Base-by-base conservation (phyloP, 1,140 invertebrate genomes). In the Drosophila insularis region DNA sequence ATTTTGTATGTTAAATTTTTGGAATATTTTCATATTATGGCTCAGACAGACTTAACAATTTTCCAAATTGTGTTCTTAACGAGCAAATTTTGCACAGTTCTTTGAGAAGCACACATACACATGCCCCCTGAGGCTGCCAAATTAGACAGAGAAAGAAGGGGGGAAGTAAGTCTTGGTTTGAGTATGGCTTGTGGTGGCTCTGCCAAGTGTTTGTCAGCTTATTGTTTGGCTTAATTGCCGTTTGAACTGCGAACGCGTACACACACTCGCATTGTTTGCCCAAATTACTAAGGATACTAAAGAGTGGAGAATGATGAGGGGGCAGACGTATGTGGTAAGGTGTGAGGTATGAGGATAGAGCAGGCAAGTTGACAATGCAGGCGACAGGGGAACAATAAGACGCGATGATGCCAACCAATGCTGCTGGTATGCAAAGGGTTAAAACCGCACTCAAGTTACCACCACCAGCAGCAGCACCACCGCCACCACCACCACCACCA, bases 161-260 rank as follows among this genome's bases (percentile, higher is more conserved):
- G 21, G 19, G 17, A 31, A 6, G 39, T 40, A 13, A 27, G 6
- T 35, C 55, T 31, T 58, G 55, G 55, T 58, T 17, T 58, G 55
- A 35, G 27, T 17, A 17, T 35, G 55, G 55, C 55, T 58, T 58
- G 55, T 35, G 55, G 55, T 58, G 55, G 55, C n/a, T 58, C 62
- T 70, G 67, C 50, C 67, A 67, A 87, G 80, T 87, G 82, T 87
- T 87, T 87, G 84, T 65, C 69, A 73, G 84, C 84, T 87, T 87
- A 89, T 87, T 87, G 82, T 87, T 75, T 67, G 82, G 64, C 59
- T 82, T 86, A 86, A 86, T 87, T 89, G 82, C 79, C 84, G 79
- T 77, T 80, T 86, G 81, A 76, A 71, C 80, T 68, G 84, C 58
- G 61, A 76, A 61, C 79, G 71, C 68, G 75, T 75, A 70, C 58